These are phyloP conservation scores for Diogma glabrata DNA, from an alignment of 2,888 invertebrate species.

Conservation along the genomic window DNA sequence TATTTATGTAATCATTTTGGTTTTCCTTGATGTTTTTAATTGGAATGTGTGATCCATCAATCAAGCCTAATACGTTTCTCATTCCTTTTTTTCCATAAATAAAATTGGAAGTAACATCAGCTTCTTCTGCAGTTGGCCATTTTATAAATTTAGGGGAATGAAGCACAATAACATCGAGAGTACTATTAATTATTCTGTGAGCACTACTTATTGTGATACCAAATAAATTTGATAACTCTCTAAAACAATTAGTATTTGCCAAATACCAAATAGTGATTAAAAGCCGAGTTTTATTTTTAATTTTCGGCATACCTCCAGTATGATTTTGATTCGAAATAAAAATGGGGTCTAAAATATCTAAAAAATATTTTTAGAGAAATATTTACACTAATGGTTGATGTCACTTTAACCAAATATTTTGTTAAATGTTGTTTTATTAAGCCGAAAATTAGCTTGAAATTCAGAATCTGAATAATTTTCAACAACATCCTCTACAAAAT, in stretches of 20 bases:
- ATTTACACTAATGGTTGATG: no score
- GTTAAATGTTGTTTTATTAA: no score
- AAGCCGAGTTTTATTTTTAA: background rate
- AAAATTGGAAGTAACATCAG: background rate
- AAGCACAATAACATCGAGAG: background rate
- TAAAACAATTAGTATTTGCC: background rate
- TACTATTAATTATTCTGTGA: background rate
- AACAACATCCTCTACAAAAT: no score
- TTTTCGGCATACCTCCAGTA: background rate
- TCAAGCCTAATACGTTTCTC: background rate
- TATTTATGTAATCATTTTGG: slow-evolving; percentile 11
- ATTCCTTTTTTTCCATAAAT: background rate
- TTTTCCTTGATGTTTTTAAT: background rate
- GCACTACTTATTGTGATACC: background rate
- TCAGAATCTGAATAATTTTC: no score
- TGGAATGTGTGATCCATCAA: slow-evolving; percentile 3
- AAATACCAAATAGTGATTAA: background rate
- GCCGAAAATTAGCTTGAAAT: no score
- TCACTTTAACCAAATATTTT: no score
- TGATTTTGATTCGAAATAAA: no score
- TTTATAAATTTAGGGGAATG: background rate
- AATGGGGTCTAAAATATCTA: no score
- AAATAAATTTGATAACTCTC: background rate
- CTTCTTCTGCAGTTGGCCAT: background rate
- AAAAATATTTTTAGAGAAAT: no score